Conservation (phyloP, 2,888 invertebrate species). For the Drosophila dives region DNA sequence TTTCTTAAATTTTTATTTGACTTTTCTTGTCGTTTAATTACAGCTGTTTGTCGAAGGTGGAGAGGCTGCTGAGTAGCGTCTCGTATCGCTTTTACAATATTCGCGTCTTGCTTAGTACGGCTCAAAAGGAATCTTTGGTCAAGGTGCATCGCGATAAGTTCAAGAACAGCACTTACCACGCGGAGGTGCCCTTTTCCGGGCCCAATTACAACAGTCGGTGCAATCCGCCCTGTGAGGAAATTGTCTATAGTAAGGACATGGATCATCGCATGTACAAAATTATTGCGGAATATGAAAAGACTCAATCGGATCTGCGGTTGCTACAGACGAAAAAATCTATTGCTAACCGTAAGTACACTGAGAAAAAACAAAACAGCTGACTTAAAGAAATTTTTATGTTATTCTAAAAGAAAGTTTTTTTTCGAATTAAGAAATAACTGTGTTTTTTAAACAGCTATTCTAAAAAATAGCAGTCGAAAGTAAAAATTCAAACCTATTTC, state of each 20-base stretch:
- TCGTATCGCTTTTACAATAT: slow-evolving; percentile 75
- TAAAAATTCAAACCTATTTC: background rate
- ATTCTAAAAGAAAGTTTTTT: background rate
- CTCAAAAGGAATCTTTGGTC: background rate
- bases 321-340: background rate
- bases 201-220: slow-evolving; percentile 55
- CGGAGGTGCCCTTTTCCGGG: slow-evolving; percentile 66
- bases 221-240: slow-evolving; percentile 19
- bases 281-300: slow-evolving; percentile 56
- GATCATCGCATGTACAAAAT: slow-evolving; percentile 67
- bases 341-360: slow-evolving; percentile 36
- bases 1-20: background rate
- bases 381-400: background rate
- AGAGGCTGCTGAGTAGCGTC: slow-evolving; percentile 70
- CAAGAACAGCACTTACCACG: slow-evolving; percentile 16
- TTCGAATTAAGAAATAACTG: no score
- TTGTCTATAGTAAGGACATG: slow-evolving; percentile 20
- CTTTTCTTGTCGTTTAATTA: background rate
- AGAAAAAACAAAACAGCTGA: background rate
- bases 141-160: slow-evolving; percentile 36
- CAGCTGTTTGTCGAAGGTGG: slow-evolving; percentile 78
- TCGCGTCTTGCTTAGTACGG: slow-evolving; percentile 23
- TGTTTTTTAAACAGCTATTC: no score
- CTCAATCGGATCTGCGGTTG: slow-evolving; percentile 1
- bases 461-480: no score